phyloP scores from a whole-genome alignment of 1,140 invertebrate genomes.

The Hylaeus anthracinus region DNA sequence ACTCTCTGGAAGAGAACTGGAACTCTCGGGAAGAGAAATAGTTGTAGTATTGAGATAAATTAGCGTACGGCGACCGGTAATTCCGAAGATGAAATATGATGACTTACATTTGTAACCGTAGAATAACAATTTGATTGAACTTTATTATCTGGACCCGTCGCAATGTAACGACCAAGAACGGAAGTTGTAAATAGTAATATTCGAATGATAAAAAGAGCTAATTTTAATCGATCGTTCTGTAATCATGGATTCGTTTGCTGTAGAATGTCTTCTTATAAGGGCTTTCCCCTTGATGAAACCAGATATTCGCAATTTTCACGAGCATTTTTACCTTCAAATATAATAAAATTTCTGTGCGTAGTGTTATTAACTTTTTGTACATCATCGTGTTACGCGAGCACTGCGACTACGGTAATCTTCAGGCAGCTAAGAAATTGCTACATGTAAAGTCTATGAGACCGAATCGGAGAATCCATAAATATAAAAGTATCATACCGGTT shows the following conservation, averaged over 20 bases:
- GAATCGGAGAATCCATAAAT: not conserved
- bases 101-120: not conserved
- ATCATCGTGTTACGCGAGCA: not conserved
- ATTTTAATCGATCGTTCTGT: not conserved
- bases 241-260: not conserved
- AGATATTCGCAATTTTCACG: not conserved
- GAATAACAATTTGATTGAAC: conserved; percentile 8
- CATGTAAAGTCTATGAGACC: not conserved
- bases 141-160: not conserved
- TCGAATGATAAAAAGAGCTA: not conserved
- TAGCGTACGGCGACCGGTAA: not conserved
- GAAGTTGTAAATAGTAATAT: not conserved
- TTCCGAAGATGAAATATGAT: not conserved
- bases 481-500: conserved; percentile 25
- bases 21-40: not conserved
- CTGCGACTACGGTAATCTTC: conserved; percentile 1
- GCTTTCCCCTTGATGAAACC: not conserved
- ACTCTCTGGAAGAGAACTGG: too few relatives aligned
- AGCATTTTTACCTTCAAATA: not conserved
- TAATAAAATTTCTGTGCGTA: not conserved
- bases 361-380: not conserved
- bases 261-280: not conserved
- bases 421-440: not conserved
- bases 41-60: not conserved
- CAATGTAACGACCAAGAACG: not conserved